Conservation (phyloP, 37 sponge, comb jelly and placozoan species). For the Dysidea cf. avara region DNA sequence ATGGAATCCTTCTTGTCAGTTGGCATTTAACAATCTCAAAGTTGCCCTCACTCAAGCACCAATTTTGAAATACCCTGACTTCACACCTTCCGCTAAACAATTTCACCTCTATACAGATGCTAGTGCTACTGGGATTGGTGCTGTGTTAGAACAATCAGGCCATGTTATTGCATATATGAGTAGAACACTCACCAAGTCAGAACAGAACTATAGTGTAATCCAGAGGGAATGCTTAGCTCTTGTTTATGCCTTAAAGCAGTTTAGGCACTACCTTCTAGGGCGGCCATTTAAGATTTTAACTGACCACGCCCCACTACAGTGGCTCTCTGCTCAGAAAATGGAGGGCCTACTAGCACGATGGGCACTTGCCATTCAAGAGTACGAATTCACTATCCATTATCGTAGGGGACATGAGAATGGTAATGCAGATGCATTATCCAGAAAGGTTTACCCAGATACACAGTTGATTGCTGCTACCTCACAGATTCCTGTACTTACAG, state of each 20-base stretch:
- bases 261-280: conserved; percentile 45
- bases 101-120: too few species aligned
- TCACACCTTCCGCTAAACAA: not conserved
- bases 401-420: too few species aligned
- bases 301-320: conserved; percentile 30
- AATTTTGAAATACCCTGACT: conserved; percentile 3
- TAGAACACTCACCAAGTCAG: too few species aligned
- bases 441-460: too few species aligned
- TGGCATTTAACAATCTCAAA: conserved; percentile 8
- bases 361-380: conserved; percentile 35
- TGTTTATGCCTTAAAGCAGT: conserved; percentile 3
- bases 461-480: too few species aligned
- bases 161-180: too few species aligned
- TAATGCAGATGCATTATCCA: too few species aligned
- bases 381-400: not conserved
- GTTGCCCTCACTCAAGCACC: conserved; percentile 5
- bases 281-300: conserved; percentile 4
- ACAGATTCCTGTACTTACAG: too few species aligned
- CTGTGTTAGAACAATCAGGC: too few species aligned
- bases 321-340: conserved; percentile 7
- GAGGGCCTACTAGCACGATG: conserved; percentile 21
- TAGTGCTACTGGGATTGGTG: too few species aligned
- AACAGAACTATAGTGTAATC: conserved; percentile 3
- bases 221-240: not conserved
- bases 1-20: not conserved